Evolutionary conservation across 2,797 vertebrate genomes (phyloP), one percentile per base, ranked within the genome.

Genomic region (Danio albolineatus): DNA sequence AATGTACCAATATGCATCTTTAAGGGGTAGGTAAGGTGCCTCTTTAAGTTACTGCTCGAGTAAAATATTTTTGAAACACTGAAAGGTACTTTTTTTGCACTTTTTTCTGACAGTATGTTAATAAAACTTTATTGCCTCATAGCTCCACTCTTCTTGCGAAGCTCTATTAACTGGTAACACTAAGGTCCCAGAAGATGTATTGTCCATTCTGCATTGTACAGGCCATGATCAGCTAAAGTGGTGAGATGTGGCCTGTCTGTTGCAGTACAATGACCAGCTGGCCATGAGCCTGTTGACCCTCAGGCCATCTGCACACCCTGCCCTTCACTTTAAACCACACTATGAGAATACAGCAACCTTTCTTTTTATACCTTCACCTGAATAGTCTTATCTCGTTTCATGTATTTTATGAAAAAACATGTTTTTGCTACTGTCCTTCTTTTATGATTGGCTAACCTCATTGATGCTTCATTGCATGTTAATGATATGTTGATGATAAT

Each of bases 361-460:
- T 77, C 10, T 38, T 49, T 65, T 74, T 67, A 13, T 56, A 66
- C 3, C 6, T 70, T 66, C 39, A 41, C 49, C 69, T 56, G 51
- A 7, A 21, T 10, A 43, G 7, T 43, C 7, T 41, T 14, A 56
- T 43, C 39, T 6, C 10, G 13, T 16, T 43, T 7, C 67, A 61
- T 59, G 36, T 59, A 6, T 17, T 53, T 69, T 51, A 51, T 48
- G 66, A 6, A 9, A 69, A 69, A 38, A 51, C 14, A 67, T 46
- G 41, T 21, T 65, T 28, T 66, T 48, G 4, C 5, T 48, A 66
- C 19, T 66, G 19, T 48, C 8, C 7, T 4, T 66, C 19, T 16
- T 19, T 6, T 46, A 14, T 57, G 19, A 57, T 21, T 65, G 2
- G 13, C 13, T 14, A 48, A 66, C 8, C 17, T 56, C 17, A 56